A percentile compares a stretch with the other conserved stretches of the same genome.
Conservation (phyloP, 2,888 invertebrate species). For the Dromius quadrimaculatus region DNA sequence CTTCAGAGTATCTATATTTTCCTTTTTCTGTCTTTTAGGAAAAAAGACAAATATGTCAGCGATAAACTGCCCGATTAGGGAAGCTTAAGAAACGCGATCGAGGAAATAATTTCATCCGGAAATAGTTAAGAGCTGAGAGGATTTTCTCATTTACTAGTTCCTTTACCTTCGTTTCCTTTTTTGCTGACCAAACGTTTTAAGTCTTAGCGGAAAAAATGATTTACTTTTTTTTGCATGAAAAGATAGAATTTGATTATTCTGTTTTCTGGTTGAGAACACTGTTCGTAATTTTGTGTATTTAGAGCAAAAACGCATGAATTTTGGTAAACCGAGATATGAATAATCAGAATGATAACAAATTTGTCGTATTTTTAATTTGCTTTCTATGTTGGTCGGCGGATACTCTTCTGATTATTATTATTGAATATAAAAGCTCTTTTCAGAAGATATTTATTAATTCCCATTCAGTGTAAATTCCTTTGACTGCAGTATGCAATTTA, state of each 20-base stretch:
- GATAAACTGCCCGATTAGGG: background rate
- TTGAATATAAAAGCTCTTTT: too few relatives aligned
- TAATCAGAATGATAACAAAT: too few relatives aligned
- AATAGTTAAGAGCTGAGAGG: constrained; percentile 5
- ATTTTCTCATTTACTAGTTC: constrained; percentile 7
- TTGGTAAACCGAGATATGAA: too few relatives aligned
- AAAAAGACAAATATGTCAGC: background rate
- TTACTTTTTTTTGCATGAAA: background rate
- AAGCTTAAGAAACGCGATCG: background rate
- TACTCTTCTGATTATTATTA: too few relatives aligned
- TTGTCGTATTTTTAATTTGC: too few relatives aligned
- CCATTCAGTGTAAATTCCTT: background rate
- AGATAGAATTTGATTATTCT: background rate
- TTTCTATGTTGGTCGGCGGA: too few relatives aligned
- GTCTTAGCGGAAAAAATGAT: constrained; percentile 3
- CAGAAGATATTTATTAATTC: too few relatives aligned
- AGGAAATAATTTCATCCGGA: background rate
- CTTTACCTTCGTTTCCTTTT: background rate
- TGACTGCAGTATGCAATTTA: constrained; percentile 10
- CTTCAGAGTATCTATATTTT: too few relatives aligned
- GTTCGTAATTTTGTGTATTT: too few relatives aligned
- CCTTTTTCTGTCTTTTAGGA: too few relatives aligned
- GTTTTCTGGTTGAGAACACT: too few relatives aligned
- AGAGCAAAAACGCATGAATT: too few relatives aligned
- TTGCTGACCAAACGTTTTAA: constrained; percentile 21